Evolutionary conservation across 1,140 invertebrate species (phyloP).

Genomic region (Holcopasites calliopsidis): DNA sequence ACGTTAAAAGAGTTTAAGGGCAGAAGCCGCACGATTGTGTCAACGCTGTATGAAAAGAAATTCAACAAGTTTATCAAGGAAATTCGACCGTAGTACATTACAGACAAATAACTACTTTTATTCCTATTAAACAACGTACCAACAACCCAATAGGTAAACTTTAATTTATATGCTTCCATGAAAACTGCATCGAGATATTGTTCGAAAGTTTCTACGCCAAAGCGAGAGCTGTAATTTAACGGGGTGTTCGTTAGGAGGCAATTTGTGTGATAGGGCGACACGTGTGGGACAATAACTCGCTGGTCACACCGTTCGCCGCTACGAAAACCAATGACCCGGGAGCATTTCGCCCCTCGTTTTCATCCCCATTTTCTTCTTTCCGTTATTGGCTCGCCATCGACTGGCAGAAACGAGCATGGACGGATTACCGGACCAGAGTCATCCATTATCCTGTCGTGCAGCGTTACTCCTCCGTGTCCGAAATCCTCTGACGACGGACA

Average conservation of each 20-base stretch:
- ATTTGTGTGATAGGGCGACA: conserved; percentile 28
- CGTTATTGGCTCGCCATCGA: conserved; percentile 31
- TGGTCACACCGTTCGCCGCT: background rate
- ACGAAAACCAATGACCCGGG: conserved; percentile 37
- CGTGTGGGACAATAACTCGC: conserved; percentile 30
- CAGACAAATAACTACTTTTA: no score
- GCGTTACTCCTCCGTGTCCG: conserved; percentile 6
- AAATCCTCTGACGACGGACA: conserved; percentile 20
- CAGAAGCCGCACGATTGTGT: no score
- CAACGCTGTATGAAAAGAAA: no score
- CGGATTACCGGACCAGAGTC: conserved; percentile 35
- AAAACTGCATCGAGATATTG: no score
- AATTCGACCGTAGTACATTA: no score
- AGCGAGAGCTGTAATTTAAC: background rate
- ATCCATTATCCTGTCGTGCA: conserved; percentile 46
- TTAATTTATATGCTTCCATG: no score
- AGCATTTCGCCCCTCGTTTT: background rate
- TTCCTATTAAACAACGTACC: no score
- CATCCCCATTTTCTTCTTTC: conserved; percentile 2
- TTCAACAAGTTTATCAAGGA: no score
- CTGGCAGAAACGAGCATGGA: conserved; percentile 21
- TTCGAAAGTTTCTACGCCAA: background rate
- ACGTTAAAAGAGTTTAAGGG: no score
- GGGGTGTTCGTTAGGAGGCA: conserved; percentile 25
- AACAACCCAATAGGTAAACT: no score